Evolutionary conservation across 1,140 invertebrate genomes (phyloP).

Genomic region (Zeugodacus cucurbitae): DNA sequence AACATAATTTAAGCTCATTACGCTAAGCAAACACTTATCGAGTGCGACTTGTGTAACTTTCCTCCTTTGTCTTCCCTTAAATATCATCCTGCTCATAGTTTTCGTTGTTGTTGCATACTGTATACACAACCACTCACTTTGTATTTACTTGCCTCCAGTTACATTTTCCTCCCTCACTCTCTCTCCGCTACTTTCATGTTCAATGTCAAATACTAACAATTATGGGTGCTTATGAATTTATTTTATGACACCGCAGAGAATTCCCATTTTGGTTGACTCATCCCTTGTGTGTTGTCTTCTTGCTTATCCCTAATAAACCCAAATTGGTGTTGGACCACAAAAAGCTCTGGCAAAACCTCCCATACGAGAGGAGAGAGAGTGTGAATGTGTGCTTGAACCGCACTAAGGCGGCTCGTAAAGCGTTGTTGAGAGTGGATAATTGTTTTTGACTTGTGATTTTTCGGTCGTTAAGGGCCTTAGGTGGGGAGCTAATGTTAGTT

Average conservation of each 20-base stretch:
- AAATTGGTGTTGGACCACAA: background rate
- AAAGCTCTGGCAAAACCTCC: background rate
- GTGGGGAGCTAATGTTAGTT: background rate
- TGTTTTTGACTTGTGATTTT: constrained; percentile 31
- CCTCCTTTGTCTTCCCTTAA: background rate
- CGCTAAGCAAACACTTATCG: background rate
- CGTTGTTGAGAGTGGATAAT: background rate
- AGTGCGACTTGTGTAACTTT: background rate
- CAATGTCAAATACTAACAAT: constrained; percentile 47
- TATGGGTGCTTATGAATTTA: constrained; percentile 62
- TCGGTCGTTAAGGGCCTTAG: background rate
- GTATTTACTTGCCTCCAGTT: background rate
- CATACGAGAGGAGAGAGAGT: background rate
- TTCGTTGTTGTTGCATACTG: background rate
- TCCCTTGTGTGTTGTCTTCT: background rate
- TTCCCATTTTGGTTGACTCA: constrained; percentile 45
- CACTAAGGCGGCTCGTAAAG: no score
- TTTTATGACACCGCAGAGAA: constrained; percentile 63
- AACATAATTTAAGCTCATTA: constrained; percentile 20
- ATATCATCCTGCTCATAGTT: background rate
- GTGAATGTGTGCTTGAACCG: background rate
- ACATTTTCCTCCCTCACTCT: background rate
- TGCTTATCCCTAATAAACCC: background rate
- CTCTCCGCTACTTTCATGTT: background rate
- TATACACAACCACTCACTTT: background rate